Base-by-base conservation (phyloP, 2,113 vertebrate species). In the Oophaga pumilio region DNA sequence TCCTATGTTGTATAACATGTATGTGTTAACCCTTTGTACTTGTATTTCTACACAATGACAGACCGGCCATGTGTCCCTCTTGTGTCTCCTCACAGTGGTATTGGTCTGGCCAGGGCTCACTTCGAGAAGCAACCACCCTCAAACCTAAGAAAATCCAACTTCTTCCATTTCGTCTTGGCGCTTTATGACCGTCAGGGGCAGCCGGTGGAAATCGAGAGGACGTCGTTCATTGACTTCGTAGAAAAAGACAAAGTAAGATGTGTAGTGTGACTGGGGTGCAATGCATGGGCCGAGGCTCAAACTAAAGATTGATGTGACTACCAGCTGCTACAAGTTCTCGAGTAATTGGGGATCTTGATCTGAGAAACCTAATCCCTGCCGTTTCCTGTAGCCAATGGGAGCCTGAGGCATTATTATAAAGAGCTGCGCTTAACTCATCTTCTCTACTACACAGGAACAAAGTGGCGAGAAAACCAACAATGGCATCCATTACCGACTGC, bases 61-160 rank as follows among this genome's bases (percentile, higher is more conserved):
- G 5, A 9, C 8, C 22, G 8, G n/a, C 18, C 85, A 15, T 28
- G 9, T 66, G 22, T 43, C 17, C 33, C 24, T 60, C 76, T 53
- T 62, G 26, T n/a, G 68, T 86, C 71, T 85, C 78, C 71, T 81
- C 24, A 3, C 95, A 99, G 98, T 28, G 98, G 98, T 0, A 96
- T 98, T 73, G 97, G 96, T 78, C 92, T 98, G 90, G 97, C 98
- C 33, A 94, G 98, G 10, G 97, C 98, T 62, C 98, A 99, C 91
- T 99, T 98, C 49, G 98, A 99, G 95, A 99, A 99, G 93, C 98
- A 99, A 94, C 98, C 98, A 0, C 98, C 97, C 0, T 97, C 98
- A 90, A 99, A 99, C 95, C 96, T 99, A 92, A 94, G 97, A 88
- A 74, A 74, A 22, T 74, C 71, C 33, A 74, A 74, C 71, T 74